Base-by-base conservation (phyloP, 2,888 invertebrate species). In the Volucella inanis region DNA sequence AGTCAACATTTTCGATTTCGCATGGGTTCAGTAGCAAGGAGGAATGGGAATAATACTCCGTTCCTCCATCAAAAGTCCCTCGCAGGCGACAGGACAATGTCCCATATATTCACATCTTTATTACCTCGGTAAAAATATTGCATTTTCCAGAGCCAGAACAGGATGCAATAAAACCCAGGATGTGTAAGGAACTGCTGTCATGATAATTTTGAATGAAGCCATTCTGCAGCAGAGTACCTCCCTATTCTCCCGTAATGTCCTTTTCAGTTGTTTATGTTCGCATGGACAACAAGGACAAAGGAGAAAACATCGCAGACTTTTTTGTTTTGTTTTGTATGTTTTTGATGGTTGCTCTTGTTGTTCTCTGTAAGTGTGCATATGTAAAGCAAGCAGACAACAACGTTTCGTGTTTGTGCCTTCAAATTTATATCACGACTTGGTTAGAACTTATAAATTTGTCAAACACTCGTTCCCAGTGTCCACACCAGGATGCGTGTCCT, bases 101-200 rank as follows among this genome's bases (percentile, higher is more conserved):
- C 50, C 68, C 68, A 81, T 81, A 81, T 64, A 75, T 81, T 81
- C 52, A 8, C 75, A 75, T 75, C 75, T 81, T 81, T 81, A 81
- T 70, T 75, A 81, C 75, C 80, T 57, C 54, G 68, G 50, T 8
- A 64, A 70, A 81, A 70, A 70, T 81, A 81, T 75, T 81, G 80
- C 80, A 81, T 75, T 81, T 81, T 68, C 49, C 57, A 70, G 45
- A 81, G 61, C 57, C 49, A 81, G 75, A 64, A 75, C 68, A 57
- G 75, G 80, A 81, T 70, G 80, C 80, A 81, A 81, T 81, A 75
- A 81, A 81, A 80, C 74, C 80, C 80, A 80, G 80, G 68, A 75
- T 70, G 80, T 81, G 70, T 75, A 81, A 64, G 80, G 80, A 75
- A 81, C 75, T 81, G 80, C 70, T 81, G 80, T 81, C 64, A 70